Evolutionary conservation across 2,888 invertebrate genomes (phyloP).

Genomic region (Microchrysa polita): DNA sequence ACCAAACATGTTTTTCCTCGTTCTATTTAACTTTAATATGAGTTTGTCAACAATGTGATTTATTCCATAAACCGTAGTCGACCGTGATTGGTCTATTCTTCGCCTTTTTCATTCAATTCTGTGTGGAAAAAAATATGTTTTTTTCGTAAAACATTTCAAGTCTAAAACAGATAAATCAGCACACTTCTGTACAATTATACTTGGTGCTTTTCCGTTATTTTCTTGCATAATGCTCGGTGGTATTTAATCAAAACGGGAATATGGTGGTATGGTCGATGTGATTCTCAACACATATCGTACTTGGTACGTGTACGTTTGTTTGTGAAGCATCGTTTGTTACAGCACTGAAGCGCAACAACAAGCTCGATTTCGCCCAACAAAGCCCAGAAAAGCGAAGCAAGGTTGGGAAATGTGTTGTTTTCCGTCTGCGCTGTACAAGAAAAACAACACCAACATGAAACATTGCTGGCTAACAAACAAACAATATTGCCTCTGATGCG

Average conservation of each 20-base stretch:
- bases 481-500: conserved; percentile 30
- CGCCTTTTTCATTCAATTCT: no score
- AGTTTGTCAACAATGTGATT: no score
- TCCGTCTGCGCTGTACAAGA: background rate
- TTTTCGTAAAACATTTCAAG: conserved; percentile 18
- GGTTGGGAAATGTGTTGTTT: background rate
- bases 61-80: no score
- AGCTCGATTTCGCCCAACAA: background rate
- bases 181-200: conserved; percentile 34
- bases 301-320: conserved; percentile 10
- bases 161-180: conserved; percentile 37
- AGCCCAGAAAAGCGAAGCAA: background rate
- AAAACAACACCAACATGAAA: background rate
- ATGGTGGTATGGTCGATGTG: conserved; percentile 32
- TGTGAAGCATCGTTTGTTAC: conserved; percentile 26
- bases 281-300: conserved; percentile 18
- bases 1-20: no score
- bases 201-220: conserved; percentile 29
- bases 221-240: conserved; percentile 35
- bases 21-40: no score
- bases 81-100: no score
- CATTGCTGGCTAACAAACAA: conserved; percentile 12
- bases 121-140: no score
- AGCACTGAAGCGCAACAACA: conserved; percentile 31
- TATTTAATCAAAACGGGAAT: conserved; percentile 37